These are phyloP conservation scores for Toxotes jaculatrix DNA, from an alignment of 2,113 vertebrate genomes.

Conservation along the genomic window DNA sequence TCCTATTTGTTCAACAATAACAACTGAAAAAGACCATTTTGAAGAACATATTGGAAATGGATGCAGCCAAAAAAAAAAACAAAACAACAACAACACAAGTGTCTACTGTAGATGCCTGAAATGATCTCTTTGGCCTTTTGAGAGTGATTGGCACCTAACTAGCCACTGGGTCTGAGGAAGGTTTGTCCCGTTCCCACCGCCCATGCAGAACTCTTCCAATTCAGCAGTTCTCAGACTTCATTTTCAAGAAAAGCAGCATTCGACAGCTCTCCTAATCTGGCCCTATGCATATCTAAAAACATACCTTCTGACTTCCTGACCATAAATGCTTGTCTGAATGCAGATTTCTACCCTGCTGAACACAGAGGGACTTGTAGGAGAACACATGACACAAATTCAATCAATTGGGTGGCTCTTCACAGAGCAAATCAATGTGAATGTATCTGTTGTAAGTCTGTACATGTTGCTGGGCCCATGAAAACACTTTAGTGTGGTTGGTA, in stretches of 20 bases:
- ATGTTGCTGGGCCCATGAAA: conserved; percentile 54
- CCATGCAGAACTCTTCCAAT: conserved; percentile 55
- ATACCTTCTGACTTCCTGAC: conserved; percentile 65
- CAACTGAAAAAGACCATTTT: conserved; percentile 45
- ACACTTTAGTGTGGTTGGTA: conserved; percentile 34
- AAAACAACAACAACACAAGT: conserved; percentile 29
- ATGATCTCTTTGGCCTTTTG: conserved; percentile 77
- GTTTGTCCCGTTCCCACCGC: conserved; percentile 35
- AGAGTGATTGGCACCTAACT: conserved; percentile 75
- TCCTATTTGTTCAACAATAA: conserved; percentile 55
- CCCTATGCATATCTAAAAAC: conserved; percentile 65
- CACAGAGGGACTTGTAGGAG: conserved; percentile 34
- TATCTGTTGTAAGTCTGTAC: conserved; percentile 72
- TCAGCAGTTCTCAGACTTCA: conserved; percentile 41
- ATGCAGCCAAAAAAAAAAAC: conserved; percentile 59
- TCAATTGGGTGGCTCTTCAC: conserved; percentile 63
- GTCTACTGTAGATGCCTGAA: conserved; percentile 66
- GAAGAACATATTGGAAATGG: conserved; percentile 49
- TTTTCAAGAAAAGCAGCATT: conserved; percentile 38
- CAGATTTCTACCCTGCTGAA: conserved; percentile 41
- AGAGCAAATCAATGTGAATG: conserved; percentile 79
- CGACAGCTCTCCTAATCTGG: conserved; percentile 44
- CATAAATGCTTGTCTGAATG: conserved; percentile 21
- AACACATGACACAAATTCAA: conserved; percentile 55
- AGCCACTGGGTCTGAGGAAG: conserved; percentile 45